Base-by-base conservation (phyloP, 2,888 invertebrate genomes). In the Subacronicta megacephala region DNA sequence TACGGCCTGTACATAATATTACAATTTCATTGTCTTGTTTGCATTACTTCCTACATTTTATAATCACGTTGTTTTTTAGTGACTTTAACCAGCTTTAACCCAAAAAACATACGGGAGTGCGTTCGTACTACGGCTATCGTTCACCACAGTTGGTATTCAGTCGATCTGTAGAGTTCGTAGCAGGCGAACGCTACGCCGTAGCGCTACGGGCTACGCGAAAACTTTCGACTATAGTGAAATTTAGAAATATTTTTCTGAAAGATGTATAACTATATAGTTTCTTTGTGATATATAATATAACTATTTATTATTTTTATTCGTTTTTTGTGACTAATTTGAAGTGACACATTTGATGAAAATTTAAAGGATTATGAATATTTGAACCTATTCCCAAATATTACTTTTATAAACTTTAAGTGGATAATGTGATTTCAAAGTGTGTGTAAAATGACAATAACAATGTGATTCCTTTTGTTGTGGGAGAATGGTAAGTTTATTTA, bases 91-190 rank as follows among this genome's bases (percentile, higher is more conserved):
- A n/a, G n/a, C n/a, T n/a, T n/a, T n/a, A n/a, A n/a, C n/a, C n/a
- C 38, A 13, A n/a, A 64, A 50, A 49, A 17, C 13, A 15, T n/a
- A 35, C 35, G 47, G 20, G 29, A 40, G 40, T 33, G 37, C n/a
- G n/a, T n/a, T n/a, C n/a, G n/a, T n/a, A 29, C 23, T 31, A 47
- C 13, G 15, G 7, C 23, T 23, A 20, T 5, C 35, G 26, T 44
- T 7, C 26, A 38, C 26, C 55, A 40, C 17, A 12, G 26, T 17
- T 7, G n/a, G 9, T 26, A 31, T 38, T 51, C 83, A 85, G 85
- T 85, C 75, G 63, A 36, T 58, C 69, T 70, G 75, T 75, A 77
- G 77, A 74, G 53, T 42, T 61, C 81, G 85, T 83, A 86, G 84
- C 76, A 61, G 45, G 9, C 65, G 72, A 70, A 57, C 79, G 84